Evolutionary conservation across 1,140 invertebrate species (phyloP).

Genomic region (Pollicipes pollicipes): DNA sequence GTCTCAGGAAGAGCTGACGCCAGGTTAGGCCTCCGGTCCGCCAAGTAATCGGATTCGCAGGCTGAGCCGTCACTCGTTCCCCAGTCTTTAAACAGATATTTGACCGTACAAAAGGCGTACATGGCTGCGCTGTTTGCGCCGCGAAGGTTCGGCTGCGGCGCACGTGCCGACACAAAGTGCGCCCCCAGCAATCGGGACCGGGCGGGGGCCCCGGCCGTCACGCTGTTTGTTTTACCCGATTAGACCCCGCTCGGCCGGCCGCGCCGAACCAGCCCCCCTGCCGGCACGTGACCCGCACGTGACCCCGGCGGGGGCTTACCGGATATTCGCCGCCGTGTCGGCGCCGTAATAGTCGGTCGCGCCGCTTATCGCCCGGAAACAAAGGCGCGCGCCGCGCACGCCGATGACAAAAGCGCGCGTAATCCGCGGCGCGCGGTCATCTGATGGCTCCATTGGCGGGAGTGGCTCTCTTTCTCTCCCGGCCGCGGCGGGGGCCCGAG

Average conservation of each 20-base stretch:
- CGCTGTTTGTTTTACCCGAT: background rate
- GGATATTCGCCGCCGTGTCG: background rate
- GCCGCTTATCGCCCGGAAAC: slow-evolving; percentile 1
- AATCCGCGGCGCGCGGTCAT: background rate
- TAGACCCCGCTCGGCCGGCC: background rate
- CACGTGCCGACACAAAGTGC: background rate
- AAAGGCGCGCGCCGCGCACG: background rate
- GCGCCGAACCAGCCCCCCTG: too few relatives aligned
- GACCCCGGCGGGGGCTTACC: background rate
- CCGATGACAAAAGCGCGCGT: background rate
- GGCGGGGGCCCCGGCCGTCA: too few relatives aligned
- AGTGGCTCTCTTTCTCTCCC: too few relatives aligned
- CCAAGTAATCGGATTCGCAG: background rate
- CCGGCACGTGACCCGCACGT: background rate
- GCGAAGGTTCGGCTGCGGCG: background rate
- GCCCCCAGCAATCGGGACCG: too few relatives aligned
- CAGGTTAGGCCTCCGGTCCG: background rate
- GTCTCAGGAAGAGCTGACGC: background rate
- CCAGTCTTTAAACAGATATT: background rate
- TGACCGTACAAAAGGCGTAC: background rate
- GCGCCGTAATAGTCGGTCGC: background rate
- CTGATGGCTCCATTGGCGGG: background rate
- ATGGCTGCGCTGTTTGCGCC: background rate
- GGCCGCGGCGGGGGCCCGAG: too few relatives aligned
- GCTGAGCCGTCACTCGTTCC: too few relatives aligned